A percentile compares a stretch with the other conserved stretches of the same genome.
Evolutionary conservation across 2,797 vertebrate genomes (phyloP).

Genomic region (Hyperoplus lanceolatus): DNA sequence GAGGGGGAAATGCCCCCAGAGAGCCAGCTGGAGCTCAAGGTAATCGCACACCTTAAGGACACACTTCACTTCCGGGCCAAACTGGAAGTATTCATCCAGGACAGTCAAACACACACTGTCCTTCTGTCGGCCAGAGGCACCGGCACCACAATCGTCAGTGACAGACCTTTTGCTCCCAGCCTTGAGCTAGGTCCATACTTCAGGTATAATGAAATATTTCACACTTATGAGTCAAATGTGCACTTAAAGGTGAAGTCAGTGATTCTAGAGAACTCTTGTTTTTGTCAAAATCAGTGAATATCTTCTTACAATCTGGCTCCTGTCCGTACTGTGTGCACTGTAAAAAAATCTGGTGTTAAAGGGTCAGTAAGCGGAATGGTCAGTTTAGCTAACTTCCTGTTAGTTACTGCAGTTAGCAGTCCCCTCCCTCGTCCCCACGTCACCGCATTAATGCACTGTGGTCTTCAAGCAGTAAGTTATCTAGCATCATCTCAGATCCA

Average conservation of each 20-base stretch:
- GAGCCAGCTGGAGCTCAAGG: slow-evolving; percentile 73
- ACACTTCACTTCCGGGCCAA: slow-evolving; percentile 80
- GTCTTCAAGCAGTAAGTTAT: no score
- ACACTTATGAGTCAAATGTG: not conserved
- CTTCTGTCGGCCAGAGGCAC: slow-evolving; percentile 84
- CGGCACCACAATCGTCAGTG: slow-evolving; percentile 89
- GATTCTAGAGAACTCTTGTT: no score
- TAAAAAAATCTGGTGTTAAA: no score
- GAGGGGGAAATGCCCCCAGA: slow-evolving; percentile 85
- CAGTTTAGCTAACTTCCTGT: no score
- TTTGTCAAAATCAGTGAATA: no score
- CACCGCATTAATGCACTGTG: no score
- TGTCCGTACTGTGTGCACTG: no score
- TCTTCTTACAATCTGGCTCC: no score
- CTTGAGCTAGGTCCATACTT: slow-evolving; percentile 88
- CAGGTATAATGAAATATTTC: slow-evolving; percentile 80
- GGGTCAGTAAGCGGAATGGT: no score
- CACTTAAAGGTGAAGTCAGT: not conserved
- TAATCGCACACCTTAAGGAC: slow-evolving; percentile 89
- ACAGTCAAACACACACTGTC: slow-evolving; percentile 78
- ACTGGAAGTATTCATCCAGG: slow-evolving; percentile 82
- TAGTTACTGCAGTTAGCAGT: no score
- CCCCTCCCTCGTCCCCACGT: no score
- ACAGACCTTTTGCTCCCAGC: slow-evolving; percentile 85
- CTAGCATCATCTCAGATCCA: no score